Conservation (phyloP, 2,797 vertebrate species). For the Meriones psammophilus region DNA sequence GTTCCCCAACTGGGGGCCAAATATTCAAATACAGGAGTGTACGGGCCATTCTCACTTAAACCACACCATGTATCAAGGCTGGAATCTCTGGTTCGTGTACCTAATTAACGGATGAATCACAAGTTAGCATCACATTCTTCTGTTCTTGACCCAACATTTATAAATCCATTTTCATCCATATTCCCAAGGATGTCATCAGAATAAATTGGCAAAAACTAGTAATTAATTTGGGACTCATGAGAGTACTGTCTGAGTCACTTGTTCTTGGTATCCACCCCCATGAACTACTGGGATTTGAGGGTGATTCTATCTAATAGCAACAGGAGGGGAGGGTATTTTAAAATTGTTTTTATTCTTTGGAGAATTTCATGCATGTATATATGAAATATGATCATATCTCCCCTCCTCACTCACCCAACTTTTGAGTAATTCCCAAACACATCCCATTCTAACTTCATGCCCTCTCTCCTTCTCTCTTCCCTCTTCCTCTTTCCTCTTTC, state of each 20-base stretch:
- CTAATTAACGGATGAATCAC: background rate
- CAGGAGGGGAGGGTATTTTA: background rate
- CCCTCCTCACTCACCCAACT: background rate
- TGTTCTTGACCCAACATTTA: background rate
- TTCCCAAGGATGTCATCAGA: background rate
- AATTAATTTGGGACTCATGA: background rate
- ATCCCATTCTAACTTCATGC: background rate
- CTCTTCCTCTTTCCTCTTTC: background rate
- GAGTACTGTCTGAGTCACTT: background rate
- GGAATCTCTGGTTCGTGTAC: background rate
- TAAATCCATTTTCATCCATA: background rate
- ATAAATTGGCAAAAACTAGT: slow-evolving; percentile 7
- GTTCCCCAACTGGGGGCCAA: background rate
- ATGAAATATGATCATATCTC: background rate
- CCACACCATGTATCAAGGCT: background rate
- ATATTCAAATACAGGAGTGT: background rate
- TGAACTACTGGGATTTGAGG: background rate
- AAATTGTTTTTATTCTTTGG: background rate
- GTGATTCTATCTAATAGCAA: background rate
- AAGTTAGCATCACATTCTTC: background rate
- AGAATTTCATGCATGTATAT: background rate
- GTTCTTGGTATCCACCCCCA: background rate
- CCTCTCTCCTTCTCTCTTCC: background rate
- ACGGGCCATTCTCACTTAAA: background rate
- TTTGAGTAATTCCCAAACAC: background rate